Evolutionary conservation across 2,797 vertebrate species (phyloP).

Genomic region (Muscicapa striata): DNA sequence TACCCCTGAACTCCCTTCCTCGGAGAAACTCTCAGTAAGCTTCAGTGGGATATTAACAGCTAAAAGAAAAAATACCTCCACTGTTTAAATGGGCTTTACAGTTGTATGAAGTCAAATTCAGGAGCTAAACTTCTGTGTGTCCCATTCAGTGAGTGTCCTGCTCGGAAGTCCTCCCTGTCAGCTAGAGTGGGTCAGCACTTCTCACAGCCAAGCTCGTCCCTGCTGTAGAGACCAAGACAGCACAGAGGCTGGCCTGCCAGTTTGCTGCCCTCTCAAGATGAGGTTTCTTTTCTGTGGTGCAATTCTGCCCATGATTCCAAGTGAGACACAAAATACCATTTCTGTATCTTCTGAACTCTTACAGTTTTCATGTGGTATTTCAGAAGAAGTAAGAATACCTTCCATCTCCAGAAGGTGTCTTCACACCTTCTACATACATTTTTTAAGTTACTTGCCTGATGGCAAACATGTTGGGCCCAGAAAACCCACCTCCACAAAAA

Average conservation of each 20-base stretch:
- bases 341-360: background rate
- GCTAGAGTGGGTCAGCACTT: background rate
- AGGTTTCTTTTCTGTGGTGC: background rate
- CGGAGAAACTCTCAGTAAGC: background rate
- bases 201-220: background rate
- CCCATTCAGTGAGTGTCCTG: background rate
- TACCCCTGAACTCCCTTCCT: background rate
- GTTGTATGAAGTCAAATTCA: background rate
- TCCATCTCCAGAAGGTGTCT: background rate
- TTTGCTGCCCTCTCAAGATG: background rate
- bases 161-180: background rate
- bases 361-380: background rate
- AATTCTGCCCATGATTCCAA: background rate
- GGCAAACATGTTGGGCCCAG: background rate
- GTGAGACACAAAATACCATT: background rate
- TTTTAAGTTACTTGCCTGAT: background rate
- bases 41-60: background rate
- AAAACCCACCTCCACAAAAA: background rate
- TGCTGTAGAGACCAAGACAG: rapidly evolving
- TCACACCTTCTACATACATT: background rate
- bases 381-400: background rate
- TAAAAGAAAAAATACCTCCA: background rate
- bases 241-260: background rate
- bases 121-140: background rate
- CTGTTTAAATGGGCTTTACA: background rate